Conservation (phyloP, 2,888 invertebrate genomes). For the Cistogaster globosa region DNA sequence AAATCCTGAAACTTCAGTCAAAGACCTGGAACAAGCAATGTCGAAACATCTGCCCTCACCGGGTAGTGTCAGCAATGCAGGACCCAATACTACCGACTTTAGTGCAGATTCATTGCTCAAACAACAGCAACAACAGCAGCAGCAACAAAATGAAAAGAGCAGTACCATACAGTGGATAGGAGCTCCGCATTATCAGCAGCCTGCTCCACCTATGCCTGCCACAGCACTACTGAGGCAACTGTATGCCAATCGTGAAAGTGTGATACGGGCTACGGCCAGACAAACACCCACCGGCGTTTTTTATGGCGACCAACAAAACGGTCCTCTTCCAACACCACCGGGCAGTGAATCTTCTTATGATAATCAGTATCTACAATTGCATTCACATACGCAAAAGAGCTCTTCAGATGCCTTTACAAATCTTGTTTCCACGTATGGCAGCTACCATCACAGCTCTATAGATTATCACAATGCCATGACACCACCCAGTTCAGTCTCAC, state of each 20-base stretch:
- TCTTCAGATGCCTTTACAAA: slow-evolving; percentile 85
- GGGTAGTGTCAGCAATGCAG: slow-evolving; percentile 72
- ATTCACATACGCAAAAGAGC: slow-evolving; percentile 84
- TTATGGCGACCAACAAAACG: slow-evolving; percentile 83
- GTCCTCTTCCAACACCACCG: slow-evolving; percentile 95
- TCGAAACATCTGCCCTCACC: slow-evolving; percentile 93
- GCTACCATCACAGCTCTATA: slow-evolving; percentile 86
- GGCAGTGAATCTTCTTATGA: slow-evolving; percentile 91
- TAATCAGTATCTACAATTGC: slow-evolving; percentile 85
- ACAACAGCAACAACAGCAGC: slow-evolving; percentile 74
- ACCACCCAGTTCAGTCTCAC: slow-evolving; percentile 98
- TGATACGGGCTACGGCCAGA: slow-evolving; percentile 92
- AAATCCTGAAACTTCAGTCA: slow-evolving; percentile 83
- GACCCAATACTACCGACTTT: slow-evolving; percentile 90
- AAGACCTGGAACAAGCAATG: slow-evolving; percentile 98
- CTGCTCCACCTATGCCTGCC: slow-evolving; percentile 88
- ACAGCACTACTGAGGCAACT: slow-evolving; percentile 94
- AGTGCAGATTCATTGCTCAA: slow-evolving; percentile 93
- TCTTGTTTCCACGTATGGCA: slow-evolving; percentile 85
- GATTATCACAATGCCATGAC: slow-evolving; percentile 98
- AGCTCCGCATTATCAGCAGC: slow-evolving; percentile 86
- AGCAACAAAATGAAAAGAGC: slow-evolving; percentile 85
- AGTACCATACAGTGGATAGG: slow-evolving; percentile 97
- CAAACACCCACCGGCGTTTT: slow-evolving; percentile 82
- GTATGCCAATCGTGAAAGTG: slow-evolving; percentile 96